Percentiles rank a stretch among this genome's conserved stretches.
phyloP scores from a whole-genome alignment of 2,888 invertebrate genomes.

The Lasioglossum leucozonium region DNA sequence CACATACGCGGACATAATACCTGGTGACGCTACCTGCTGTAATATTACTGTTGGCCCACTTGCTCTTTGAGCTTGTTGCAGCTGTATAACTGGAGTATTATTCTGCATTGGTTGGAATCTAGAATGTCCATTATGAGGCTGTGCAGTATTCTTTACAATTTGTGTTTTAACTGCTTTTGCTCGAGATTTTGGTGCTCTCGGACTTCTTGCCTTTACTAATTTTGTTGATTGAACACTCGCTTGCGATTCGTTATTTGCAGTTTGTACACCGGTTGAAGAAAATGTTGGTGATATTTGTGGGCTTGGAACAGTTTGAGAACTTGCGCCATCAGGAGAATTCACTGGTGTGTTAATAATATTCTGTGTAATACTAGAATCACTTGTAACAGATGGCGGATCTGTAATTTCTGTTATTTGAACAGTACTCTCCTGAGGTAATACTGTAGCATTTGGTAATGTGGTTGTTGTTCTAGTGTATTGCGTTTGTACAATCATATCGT shows the following conservation, averaged over 20 bases:
- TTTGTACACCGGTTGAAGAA: constrained; percentile 68
- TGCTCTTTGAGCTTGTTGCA: constrained; percentile 86
- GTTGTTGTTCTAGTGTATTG: constrained; percentile 82
- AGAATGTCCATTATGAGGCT: constrained; percentile 69
- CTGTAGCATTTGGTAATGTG: constrained; percentile 80
- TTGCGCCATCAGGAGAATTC: constrained; percentile 65
- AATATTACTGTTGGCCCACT: constrained; percentile 89
- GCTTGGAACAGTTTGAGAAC: constrained; percentile 71
- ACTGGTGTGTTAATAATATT: constrained; percentile 64
- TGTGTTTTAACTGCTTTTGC: constrained; percentile 77
- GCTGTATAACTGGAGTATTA: constrained; percentile 86
- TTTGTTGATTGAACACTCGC: constrained; percentile 69
- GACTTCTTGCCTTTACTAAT: constrained; percentile 73
- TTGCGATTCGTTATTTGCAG: constrained; percentile 61
- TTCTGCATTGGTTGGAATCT: constrained; percentile 80
- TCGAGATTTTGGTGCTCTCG: constrained; percentile 74
- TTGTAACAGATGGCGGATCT: constrained; percentile 72
- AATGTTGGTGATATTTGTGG: constrained; percentile 73
- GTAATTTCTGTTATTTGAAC: constrained; percentile 81
- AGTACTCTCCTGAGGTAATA: constrained; percentile 78
- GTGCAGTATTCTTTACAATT: constrained; percentile 72
- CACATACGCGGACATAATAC: constrained; percentile 88
- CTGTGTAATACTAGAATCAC: constrained; percentile 66
- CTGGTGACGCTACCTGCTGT: constrained; percentile 88
- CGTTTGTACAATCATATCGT: constrained; percentile 82